Base-by-base conservation (phyloP, 1,140 invertebrate species). In the Drosophila asahinai region DNA sequence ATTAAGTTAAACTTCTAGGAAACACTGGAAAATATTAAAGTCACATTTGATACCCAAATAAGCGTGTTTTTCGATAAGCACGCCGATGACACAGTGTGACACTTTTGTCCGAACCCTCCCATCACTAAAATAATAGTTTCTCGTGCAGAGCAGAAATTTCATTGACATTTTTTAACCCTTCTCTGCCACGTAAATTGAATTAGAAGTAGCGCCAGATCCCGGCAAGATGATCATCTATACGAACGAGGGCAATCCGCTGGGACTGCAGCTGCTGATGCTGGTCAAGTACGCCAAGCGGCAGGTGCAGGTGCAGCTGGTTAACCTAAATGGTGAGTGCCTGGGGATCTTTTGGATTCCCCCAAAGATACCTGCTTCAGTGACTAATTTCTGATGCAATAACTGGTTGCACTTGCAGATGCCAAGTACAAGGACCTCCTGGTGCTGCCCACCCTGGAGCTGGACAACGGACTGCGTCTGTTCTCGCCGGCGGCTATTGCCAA, bases 211-310 rank as follows among this genome's bases (percentile, higher is more conserved):
- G 36, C 47, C 19, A 63, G 60, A 67, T 42, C 27, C 45, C 49
- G 48, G 19, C 17, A 80, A 48, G n/a, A 96, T 96, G 95, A 95
- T 94, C 70, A 94, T 96, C 58, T 94, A 94, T 68, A 95, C 95
- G 42, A 96, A 96, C 83, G 94, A 95, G 78, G 95, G 95, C 75
- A 97, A 97, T 94, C 95, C 96, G 7, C 94, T 95, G 30, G 94
- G 95, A 5, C 92, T 97, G 62, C 97, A 97, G 86, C 78, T 97
- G 64, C 79, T 96, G 19, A 94, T 96, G 70, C 95, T 95, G 51
- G 94, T 95, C 1, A 96, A 96, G 84, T 93, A 96, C 77, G 93
- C 94, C 1, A 93, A 94, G 71, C 93, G 94, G 79, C 83, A 94
- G 65, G 91, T 95, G 19, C 90, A 94, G 52, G 61, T 96, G 45